phyloP scores from a whole-genome alignment of 2,797 vertebrate species.

The Anguilla marmorata region DNA sequence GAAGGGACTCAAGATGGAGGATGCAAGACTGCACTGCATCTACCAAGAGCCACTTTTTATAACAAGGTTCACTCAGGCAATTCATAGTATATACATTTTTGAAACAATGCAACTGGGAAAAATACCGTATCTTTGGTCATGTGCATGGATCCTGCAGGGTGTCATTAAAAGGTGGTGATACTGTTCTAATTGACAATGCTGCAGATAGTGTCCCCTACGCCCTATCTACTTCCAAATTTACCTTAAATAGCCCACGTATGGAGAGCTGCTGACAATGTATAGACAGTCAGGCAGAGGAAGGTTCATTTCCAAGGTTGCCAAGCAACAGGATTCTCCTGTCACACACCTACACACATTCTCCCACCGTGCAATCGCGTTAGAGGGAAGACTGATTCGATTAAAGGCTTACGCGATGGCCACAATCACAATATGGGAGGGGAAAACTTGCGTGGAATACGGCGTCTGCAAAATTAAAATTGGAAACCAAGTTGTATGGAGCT shows the following conservation, averaged over 20 bases:
- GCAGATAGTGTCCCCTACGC: neutral
- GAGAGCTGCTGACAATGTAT: constrained; percentile 12
- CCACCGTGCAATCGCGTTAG: constrained; percentile 21
- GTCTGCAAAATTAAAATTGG: neutral
- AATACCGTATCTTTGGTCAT: neutral
- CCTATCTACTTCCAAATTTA: neutral
- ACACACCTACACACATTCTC: constrained; percentile 60
- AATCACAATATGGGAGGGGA: constrained; percentile 7
- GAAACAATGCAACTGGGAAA: neutral
- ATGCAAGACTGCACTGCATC: neutral
- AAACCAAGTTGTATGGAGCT: neutral
- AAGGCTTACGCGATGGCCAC: neutral
- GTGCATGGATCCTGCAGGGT: neutral
- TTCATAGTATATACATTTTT: neutral
- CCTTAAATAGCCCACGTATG: constrained; percentile 1
- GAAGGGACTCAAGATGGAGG: neutral
- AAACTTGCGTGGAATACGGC: neutral
- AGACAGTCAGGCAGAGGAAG: neutral
- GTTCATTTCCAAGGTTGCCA: constrained; percentile 57
- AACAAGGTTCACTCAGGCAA: constrained; percentile 47
- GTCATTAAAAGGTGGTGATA: constrained; percentile 36
- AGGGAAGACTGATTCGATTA: constrained; percentile 28
- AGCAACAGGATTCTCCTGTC: constrained; percentile 61
- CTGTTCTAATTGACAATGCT: constrained; percentile 35
- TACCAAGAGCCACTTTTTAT: neutral